phyloP scores from a whole-genome alignment of 2,888 invertebrate genomes.

The Bombyx huttoni region DNA sequence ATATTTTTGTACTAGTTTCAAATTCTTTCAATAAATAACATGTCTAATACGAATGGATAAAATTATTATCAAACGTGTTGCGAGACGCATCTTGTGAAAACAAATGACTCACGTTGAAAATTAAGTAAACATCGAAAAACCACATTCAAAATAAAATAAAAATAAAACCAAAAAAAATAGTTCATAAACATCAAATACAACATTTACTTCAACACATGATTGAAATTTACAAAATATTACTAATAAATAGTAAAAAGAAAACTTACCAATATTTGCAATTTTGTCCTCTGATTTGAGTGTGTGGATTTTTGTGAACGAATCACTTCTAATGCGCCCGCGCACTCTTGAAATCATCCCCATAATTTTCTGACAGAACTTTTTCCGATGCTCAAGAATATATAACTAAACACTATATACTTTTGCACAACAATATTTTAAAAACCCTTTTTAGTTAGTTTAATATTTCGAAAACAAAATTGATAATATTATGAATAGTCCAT shows the following conservation, averaged over 20 bases:
- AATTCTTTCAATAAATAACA: no score
- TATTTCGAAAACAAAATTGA: constrained; percentile 1
- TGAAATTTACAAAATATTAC: neutral
- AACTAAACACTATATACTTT: constrained; percentile 10
- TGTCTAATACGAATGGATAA: no score
- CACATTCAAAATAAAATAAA: neutral
- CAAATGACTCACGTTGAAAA: constrained; percentile 5
- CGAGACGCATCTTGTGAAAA: neutral
- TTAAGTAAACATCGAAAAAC: neutral
- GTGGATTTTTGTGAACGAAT: constrained; percentile 75
- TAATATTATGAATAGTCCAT: constrained; percentile 15
- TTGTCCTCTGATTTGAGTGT: constrained; percentile 76
- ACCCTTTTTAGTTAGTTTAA: neutral
- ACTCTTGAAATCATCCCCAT: constrained; percentile 83
- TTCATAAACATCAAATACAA: neutral
- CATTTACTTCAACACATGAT: neutral
- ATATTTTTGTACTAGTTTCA: no score
- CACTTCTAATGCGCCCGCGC: constrained; percentile 75
- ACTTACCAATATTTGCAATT: constrained; percentile 78
- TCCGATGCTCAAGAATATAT: constrained; percentile 1
- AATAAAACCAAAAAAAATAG: neutral
- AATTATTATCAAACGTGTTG: no score
- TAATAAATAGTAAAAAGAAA: neutral
- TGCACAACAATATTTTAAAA: neutral
- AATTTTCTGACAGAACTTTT: constrained; percentile 8